A percentile compares a stretch with the other conserved stretches of the same genome.
phyloP scores from a whole-genome alignment of 2,797 vertebrate species.

The Natrix natrix region DNA sequence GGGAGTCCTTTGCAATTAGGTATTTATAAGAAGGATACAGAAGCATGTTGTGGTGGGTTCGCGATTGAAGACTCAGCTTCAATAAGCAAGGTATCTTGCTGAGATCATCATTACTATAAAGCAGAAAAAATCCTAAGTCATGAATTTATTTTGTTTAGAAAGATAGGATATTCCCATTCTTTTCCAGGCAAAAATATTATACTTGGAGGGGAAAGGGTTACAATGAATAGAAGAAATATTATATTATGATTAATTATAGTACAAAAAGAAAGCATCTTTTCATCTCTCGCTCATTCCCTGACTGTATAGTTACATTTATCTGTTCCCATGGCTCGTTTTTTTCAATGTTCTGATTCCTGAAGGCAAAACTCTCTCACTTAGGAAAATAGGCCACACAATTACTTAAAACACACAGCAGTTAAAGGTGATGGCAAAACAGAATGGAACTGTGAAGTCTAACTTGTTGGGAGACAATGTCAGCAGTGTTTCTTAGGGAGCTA shows the following conservation, averaged over 20 bases:
- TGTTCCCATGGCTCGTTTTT: constrained; percentile 15
- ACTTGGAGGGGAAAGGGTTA: no score
- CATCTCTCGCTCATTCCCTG: neutral
- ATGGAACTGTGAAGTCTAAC: neutral
- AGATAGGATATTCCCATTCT: neutral
- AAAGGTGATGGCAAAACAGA: neutral
- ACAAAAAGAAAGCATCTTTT: neutral
- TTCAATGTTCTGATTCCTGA: neutral
- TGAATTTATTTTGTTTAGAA: neutral
- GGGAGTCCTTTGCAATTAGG: neutral
- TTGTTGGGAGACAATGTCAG: neutral
- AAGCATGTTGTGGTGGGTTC: neutral
- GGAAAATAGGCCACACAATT: neutral
- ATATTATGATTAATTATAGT: neutral
- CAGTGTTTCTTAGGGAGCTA: neutral
- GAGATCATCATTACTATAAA: neutral
- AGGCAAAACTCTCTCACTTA: neutral
- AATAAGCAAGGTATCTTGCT: neutral
- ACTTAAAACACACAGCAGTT: neutral
- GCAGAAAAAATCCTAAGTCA: neutral
- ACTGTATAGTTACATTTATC: neutral
- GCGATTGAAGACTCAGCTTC: neutral
- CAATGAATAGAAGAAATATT: neutral
- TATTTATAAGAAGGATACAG: neutral
- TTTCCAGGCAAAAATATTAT: neutral